Conservation (phyloP, 2,113 vertebrate genomes). For the Misgurnus mizolepis region DNA sequence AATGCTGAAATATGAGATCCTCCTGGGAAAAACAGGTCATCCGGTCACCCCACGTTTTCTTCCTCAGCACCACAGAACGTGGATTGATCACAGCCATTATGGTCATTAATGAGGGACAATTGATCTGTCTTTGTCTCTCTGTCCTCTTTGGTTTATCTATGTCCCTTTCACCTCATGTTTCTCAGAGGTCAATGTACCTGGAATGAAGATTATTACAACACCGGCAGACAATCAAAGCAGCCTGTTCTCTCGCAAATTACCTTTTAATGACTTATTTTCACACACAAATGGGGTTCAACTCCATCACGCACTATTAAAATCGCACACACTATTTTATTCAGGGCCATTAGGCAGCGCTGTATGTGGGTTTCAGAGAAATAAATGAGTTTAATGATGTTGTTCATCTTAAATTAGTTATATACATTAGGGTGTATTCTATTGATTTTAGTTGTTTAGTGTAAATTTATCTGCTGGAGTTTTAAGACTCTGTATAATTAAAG, state of each 20-base stretch:
- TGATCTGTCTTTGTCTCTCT: conserved; percentile 61
- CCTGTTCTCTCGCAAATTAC: conserved; percentile 62
- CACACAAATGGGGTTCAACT: conserved; percentile 66
- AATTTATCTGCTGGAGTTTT: too few species aligned
- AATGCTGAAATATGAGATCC: too few species aligned
- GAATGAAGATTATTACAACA: conserved; percentile 68
- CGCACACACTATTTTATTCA: too few species aligned
- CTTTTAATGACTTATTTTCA: conserved; percentile 70
- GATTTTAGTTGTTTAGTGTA: too few species aligned
- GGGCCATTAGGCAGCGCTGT: too few species aligned
- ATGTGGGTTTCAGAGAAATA: too few species aligned
- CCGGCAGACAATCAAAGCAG: conserved; percentile 57
- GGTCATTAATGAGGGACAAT: conserved; percentile 71
- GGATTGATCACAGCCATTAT: conserved; percentile 79
- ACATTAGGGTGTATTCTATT: too few species aligned
- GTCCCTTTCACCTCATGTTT: background rate
- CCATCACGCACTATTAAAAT: conserved; percentile 39
- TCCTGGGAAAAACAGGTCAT: too few species aligned
- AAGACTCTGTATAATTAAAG: too few species aligned
- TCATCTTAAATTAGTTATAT: too few species aligned
- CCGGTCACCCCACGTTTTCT: background rate
- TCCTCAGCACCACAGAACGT: background rate
- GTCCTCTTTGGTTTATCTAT: conserved; percentile 14
- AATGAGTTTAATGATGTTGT: too few species aligned
- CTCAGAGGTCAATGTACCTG: conserved; percentile 31